A percentile compares a stretch with the other conserved stretches of the same genome.
Conservation (phyloP, 1,140 invertebrate species). For the silkworm (Bombyx mori) region ASM3026992v2 NC_085131.1:9488001-9488500, state of each 20-base stretch:
- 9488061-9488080: too few species aligned
- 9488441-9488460: constrained; percentile 18
- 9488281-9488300: constrained; percentile 87
- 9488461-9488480: constrained; percentile 15
- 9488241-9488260: not conserved
- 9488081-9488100: too few species aligned
- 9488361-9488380: constrained; percentile 29
- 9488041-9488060: too few species aligned
- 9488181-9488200: too few species aligned
- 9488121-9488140: too few species aligned
- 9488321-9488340: constrained; percentile 43
- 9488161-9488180: too few species aligned
- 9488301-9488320: constrained; percentile 77
- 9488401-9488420: constrained; percentile 31
- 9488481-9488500: not conserved
- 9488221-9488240: too few species aligned
- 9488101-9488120: too few species aligned
- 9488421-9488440: constrained; percentile 28
- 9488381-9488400: constrained; percentile 39
- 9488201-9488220: too few species aligned
- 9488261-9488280: constrained; percentile 83
- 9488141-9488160: too few species aligned
- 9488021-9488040: too few species aligned
- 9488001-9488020: too few species aligned
- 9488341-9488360: constrained; percentile 59